Evolutionary conservation across 2,113 vertebrate species (phyloP).

Genomic region (Phalacrocorax aristotelis): DNA sequence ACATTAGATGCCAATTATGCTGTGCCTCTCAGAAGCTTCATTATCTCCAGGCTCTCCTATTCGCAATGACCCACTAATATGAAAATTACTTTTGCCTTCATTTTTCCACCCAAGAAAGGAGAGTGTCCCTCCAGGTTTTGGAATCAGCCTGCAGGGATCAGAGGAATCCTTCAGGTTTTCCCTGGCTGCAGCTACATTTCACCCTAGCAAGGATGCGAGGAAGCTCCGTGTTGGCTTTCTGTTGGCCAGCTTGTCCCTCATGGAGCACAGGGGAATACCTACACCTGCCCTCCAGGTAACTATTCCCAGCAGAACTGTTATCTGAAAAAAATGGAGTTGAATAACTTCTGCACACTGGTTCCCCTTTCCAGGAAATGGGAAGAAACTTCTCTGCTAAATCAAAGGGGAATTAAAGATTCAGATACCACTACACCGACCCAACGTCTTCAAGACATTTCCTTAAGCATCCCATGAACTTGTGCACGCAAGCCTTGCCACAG

Average conservation of each 20-base stretch:
- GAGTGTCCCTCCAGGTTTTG: not conserved
- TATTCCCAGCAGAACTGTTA: not conserved
- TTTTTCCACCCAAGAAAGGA: not conserved
- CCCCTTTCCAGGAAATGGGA: not conserved
- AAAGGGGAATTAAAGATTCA: not conserved
- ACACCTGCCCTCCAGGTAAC: not conserved
- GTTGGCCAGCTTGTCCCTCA: not conserved
- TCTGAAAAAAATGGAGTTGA: not conserved
- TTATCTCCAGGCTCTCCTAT: not conserved
- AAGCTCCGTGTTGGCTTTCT: not conserved
- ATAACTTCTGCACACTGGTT: not conserved
- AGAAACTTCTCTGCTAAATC: not conserved
- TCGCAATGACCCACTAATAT: not conserved
- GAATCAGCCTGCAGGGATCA: not conserved
- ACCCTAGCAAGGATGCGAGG: fast-evolving
- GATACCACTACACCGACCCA: too few relatives aligned
- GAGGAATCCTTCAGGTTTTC: not conserved
- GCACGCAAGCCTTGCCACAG: not conserved
- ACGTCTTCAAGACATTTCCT: not conserved
- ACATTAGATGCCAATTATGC: not conserved
- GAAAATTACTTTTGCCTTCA: not conserved
- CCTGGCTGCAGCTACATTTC: not conserved
- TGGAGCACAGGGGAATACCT: not conserved
- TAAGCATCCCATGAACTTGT: not conserved
- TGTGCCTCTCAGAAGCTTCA: not conserved